Evolutionary conservation across 2,113 vertebrate species (phyloP).

Genomic region (Sterrhoptilus dennistouni): DNA sequence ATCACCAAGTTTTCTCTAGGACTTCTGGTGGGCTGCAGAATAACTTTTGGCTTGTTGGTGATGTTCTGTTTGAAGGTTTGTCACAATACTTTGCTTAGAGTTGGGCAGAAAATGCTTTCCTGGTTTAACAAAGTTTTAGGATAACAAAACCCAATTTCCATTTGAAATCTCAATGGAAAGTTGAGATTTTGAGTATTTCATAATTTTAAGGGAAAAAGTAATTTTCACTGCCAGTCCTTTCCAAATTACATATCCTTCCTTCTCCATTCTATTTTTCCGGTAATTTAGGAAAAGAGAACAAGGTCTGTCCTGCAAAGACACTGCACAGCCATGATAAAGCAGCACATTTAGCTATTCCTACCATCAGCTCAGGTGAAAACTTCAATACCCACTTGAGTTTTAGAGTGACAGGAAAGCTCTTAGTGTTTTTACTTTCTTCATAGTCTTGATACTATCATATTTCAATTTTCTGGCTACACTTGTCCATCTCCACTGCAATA

Average conservation of each 20-base stretch:
- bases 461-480: not conserved
- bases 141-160: not conserved
- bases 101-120: not conserved
- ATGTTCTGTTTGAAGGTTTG: not conserved
- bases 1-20: not conserved
- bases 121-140: not conserved
- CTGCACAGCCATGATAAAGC: not conserved
- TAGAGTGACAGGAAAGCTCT: not conserved
- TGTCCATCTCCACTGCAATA: not conserved
- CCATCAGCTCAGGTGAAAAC: not conserved
- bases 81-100: not conserved
- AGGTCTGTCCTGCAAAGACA: not conserved
- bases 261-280: not conserved
- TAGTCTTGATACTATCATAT: not conserved
- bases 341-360: not conserved
- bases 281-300: not conserved
- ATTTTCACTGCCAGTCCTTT: not conserved
- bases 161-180: not conserved
- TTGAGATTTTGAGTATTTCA: not conserved
- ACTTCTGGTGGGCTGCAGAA: not conserved
- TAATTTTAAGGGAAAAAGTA: not conserved
- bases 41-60: not conserved
- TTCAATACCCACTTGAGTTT: not conserved
- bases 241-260: not conserved
- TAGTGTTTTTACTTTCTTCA: not conserved